Conservation (phyloP, 2,888 invertebrate genomes). For the Xestoiulus laeticollis region DNA sequence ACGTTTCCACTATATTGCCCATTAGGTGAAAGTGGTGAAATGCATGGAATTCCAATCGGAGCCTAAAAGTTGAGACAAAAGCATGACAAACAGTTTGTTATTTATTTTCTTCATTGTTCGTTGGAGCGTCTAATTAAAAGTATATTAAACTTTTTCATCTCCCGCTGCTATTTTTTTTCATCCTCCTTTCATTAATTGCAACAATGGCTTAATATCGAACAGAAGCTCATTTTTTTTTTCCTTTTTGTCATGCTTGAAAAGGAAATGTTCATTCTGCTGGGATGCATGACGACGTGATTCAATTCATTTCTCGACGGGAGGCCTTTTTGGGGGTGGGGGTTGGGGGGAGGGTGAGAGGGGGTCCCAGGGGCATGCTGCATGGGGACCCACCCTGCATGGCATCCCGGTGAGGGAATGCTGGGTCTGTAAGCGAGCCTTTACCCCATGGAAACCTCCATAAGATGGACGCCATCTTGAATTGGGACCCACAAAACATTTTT, state of each 20-base stretch:
- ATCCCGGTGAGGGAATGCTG: background rate
- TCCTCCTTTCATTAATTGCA: background rate
- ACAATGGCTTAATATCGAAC: background rate
- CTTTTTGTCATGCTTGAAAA: no score
- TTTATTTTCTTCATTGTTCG: background rate
- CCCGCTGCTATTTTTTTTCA: background rate
- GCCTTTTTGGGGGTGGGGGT: background rate
- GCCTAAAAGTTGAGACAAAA: no score
- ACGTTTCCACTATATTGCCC: no score
- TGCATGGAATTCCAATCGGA: no score
- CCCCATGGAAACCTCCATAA: no score
- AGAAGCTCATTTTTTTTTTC: background rate
- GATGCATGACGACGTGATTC: background rate
- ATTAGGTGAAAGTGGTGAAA: no score
- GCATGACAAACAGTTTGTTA: background rate
- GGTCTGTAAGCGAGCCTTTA: no score
- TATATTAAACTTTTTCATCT: background rate
- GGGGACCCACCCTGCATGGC: background rate
- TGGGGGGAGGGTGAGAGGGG: background rate
- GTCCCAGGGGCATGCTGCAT: background rate
- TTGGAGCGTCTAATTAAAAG: background rate
- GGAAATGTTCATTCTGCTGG: background rate
- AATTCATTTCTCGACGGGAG: background rate
- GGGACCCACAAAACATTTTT: no score
- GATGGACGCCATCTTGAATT: background rate